A percentile compares a stretch with the other conserved stretches of the same genome.
Conservation (phyloP, 2,797 vertebrate genomes). For the Coendou prehensilis region DNA sequence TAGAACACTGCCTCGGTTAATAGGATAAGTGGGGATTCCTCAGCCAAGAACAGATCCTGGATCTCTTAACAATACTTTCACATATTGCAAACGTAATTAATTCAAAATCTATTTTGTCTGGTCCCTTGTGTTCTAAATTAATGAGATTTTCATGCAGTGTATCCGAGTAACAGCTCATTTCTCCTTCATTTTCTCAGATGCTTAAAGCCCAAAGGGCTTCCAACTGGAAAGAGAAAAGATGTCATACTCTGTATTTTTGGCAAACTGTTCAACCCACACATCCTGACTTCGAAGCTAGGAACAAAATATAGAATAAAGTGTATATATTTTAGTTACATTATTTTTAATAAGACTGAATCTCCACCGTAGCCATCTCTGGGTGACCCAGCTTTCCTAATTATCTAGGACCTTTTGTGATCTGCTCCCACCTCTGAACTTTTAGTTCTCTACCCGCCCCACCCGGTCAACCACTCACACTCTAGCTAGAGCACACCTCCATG, state of each 20-base stretch:
- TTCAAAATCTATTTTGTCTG: conserved; percentile 22
- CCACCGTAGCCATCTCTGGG: fast-evolving
- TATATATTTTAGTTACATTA: neutral
- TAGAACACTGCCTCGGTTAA: neutral
- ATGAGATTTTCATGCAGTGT: conserved; percentile 48
- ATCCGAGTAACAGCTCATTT: neutral
- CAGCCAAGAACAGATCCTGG: neutral
- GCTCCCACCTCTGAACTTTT: neutral
- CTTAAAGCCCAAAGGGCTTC: neutral
- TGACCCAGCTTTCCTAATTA: fast-evolving
- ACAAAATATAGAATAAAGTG: neutral
- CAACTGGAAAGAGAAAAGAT: neutral
- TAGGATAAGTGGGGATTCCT: neutral
- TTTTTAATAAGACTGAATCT: neutral
- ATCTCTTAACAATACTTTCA: conserved; percentile 12
- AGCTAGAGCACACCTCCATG: neutral
- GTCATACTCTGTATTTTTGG: neutral
- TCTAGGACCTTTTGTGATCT: no score
- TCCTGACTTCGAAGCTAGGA: neutral
- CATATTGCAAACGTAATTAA: conserved; percentile 45
- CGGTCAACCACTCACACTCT: neutral
- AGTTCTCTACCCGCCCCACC: no score
- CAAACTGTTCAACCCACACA: neutral
- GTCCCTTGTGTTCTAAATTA: conserved; percentile 53
- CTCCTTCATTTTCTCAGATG: neutral